Evolutionary conservation across 2,113 vertebrate genomes (phyloP), one percentile per base, ranked within the genome.

Genomic region (Sigmodon hispidus): DNA sequence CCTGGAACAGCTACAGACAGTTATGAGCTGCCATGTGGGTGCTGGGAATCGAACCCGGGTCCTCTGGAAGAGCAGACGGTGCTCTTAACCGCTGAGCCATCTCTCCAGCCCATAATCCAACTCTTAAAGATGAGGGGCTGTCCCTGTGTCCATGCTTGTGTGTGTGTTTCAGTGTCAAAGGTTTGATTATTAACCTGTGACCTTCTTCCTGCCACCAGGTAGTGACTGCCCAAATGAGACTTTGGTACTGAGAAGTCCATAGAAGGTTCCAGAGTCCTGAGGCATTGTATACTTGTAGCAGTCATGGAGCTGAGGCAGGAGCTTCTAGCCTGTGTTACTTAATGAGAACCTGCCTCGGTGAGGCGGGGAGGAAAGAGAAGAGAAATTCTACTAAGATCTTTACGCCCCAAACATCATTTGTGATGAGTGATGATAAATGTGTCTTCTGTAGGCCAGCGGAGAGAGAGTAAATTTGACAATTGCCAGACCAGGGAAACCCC

Each of bases 381-480:
- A 15, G 36, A 69, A 85, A 31, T 86, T 50, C 17, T 40, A 65
- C 55, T 52, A 59, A 0, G 21, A 57, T 96, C 65, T 94, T 84
- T n/a, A 34, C 87, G 22, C 52, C 40, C 29, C 48, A 92, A n/a
- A 16, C 31, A 3, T 91, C 16, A 5, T 67, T 89, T 65, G 43
- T 77, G 45, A 85, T 45, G 9, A 12, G 31, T 48, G 43, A 21
- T 96, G 89, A 57, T 81, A n/a, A 72, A 0, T 96, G 8, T 97
- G 19, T 98, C 91, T 97, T 97, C 67, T 40, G 87, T 91, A 99
- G 99, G 99, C 99, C n/a, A 99, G 99, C 1, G 99, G 99, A 85
- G 99, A 99, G 96, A 99, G 99, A 96, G 99, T 99, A 94, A 98
- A 99, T 96, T 98, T 99, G 97, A 96, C 99, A 59, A 99, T 99